These are phyloP conservation scores for Syngnathus acus DNA, from an alignment of 2,797 vertebrate species.

Conservation along the genomic window DNA sequence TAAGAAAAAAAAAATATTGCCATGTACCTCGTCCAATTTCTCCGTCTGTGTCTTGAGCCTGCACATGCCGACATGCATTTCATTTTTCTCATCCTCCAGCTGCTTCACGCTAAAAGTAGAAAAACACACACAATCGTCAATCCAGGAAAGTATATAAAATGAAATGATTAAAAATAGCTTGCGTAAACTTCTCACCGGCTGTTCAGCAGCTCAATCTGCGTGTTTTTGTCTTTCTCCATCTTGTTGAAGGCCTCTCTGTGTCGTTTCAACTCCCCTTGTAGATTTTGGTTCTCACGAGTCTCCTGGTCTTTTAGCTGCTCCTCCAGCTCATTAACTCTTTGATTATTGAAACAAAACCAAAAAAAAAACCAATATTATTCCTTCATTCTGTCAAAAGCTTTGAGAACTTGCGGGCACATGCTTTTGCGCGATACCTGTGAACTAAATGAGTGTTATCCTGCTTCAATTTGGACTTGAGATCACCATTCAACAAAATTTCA, in stretches of 20 bases:
- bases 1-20: neutral
- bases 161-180: neutral
- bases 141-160: neutral
- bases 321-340: constrained; percentile 89
- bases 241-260: constrained; percentile 84
- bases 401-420: neutral
- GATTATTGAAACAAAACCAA: neutral
- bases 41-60: constrained; percentile 86
- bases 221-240: constrained; percentile 84
- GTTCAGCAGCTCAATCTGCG: constrained; percentile 83
- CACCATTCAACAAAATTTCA: constrained; percentile 81
- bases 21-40: constrained; percentile 84
- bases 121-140: neutral
- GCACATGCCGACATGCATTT: constrained; percentile 72
- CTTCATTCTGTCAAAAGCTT: neutral
- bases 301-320: constrained; percentile 96
- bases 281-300: constrained; percentile 75
- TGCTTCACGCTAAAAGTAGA: constrained; percentile 74
- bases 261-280: constrained; percentile 78
- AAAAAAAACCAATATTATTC: constrained; percentile 1
- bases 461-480: constrained; percentile 89
- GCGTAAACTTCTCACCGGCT: constrained; percentile 69
- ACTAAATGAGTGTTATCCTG: constrained; percentile 93
- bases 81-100: constrained; percentile 85
- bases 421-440: constrained; percentile 75